phyloP scores from a whole-genome alignment of 2,888 invertebrate genomes.

The Carpatolechia fugitivella region DNA sequence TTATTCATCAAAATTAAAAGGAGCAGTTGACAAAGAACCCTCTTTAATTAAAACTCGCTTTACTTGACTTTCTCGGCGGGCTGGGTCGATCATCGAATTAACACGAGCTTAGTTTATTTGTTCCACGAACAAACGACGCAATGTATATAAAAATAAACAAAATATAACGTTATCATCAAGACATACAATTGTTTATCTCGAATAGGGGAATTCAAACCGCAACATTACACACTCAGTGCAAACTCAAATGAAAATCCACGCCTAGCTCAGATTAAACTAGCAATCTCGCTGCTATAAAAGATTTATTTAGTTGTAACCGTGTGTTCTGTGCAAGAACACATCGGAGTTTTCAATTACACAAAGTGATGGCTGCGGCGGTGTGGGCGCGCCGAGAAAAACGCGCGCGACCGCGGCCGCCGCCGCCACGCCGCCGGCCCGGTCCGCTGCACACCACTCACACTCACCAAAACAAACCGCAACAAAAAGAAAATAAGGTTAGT shows the following conservation, averaged over 20 bases:
- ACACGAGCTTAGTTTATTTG: slow-evolving; percentile 41
- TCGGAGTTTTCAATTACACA: slow-evolving; percentile 77
- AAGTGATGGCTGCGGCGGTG: slow-evolving; percentile 67
- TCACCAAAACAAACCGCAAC: slow-evolving; percentile 51
- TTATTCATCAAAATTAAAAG: slow-evolving; percentile 78
- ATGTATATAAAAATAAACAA: neutral
- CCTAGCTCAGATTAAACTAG: slow-evolving; percentile 23
- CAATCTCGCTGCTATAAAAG: slow-evolving; percentile 39
- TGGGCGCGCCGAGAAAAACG: slow-evolving; percentile 67
- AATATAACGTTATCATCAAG: neutral
- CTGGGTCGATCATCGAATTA: slow-evolving; percentile 44
- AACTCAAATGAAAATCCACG: slow-evolving; percentile 1
- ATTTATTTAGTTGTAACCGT: slow-evolving; percentile 62
- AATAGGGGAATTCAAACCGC: neutral
- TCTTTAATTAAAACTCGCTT: slow-evolving; percentile 71
- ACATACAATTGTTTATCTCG: neutral
- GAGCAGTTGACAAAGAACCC: slow-evolving; percentile 72
- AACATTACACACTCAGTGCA: slow-evolving; percentile 1
- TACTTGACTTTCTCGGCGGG: slow-evolving; percentile 49
- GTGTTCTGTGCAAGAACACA: slow-evolving; percentile 71
- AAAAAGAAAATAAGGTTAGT: slow-evolving; percentile 53
- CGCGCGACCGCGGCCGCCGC: slow-evolving; percentile 42
- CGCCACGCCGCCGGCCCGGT: slow-evolving; percentile 55
- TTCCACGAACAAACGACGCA: neutral
- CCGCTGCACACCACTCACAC: slow-evolving; percentile 57